These are phyloP conservation scores for Diprion similis DNA, from an alignment of 1,140 invertebrate species.

Conservation along the genomic window DNA sequence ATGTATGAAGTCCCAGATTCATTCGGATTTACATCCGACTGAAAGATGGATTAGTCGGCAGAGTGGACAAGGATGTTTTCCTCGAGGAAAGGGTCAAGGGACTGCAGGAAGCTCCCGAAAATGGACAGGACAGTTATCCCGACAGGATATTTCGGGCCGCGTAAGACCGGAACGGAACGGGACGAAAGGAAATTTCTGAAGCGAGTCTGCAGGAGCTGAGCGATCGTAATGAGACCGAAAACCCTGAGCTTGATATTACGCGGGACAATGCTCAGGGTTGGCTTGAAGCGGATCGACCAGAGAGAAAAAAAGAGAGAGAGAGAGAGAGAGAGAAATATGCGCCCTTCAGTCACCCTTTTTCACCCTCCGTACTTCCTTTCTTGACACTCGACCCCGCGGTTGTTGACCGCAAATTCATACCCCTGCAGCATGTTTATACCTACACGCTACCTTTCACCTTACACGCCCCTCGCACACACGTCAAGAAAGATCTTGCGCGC, in stretches of 20 bases:
- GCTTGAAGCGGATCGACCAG: conserved; percentile 14
- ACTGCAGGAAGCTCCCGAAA: too few species aligned
- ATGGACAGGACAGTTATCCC: too few species aligned
- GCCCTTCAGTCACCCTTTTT: conserved; percentile 28
- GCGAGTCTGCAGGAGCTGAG: neutral
- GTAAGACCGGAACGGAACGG: neutral
- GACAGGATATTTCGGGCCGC: too few species aligned
- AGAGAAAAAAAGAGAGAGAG: neutral
- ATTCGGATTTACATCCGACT: too few species aligned
- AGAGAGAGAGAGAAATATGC: neutral
- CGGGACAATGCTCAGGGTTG: conserved; percentile 5
- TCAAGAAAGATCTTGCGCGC: neutral
- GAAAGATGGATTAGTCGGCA: too few species aligned
- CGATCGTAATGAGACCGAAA: neutral
- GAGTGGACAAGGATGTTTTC: too few species aligned
- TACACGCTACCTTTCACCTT: too few species aligned
- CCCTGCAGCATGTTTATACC: too few species aligned
- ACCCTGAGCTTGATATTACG: conserved; percentile 6
- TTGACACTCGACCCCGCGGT: conserved; percentile 14
- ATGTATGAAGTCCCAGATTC: too few species aligned
- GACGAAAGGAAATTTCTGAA: too few species aligned
- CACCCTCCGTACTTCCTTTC: conserved; percentile 18
- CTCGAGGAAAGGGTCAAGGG: too few species aligned
- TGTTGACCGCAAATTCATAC: conserved; percentile 33
- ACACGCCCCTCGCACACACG: neutral